Evolutionary conservation across 2,888 invertebrate genomes (phyloP), one percentile per base, ranked within the genome.

Genomic region (Sericinus montela): DNA sequence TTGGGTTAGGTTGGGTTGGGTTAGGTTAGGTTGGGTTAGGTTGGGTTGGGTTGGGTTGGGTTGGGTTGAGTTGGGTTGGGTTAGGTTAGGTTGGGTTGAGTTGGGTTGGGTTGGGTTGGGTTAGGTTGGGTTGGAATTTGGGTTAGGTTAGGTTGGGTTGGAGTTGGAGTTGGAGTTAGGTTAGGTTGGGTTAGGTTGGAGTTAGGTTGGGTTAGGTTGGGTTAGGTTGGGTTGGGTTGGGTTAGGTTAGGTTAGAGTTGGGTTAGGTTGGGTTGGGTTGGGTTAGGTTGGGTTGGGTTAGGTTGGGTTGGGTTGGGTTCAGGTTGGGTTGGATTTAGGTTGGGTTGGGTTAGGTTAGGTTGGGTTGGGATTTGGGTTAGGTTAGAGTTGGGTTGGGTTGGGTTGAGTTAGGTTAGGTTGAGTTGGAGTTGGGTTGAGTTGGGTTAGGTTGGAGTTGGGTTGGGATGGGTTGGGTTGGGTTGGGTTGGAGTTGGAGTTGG

Each of bases 271-370:
- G 42, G 48, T 42, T 48, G 45, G 45, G 52, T 48, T 48, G 45
- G 48, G 52, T 48, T 52, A 48, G 48, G 52, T 45, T 52, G 45
- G 45, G 52, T 48, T 52, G 48, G 48, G 52, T 43, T 52, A 44
- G 46, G 40, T 41, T 45, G 39, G 44, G 47, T 43, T 45, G 44
- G 46, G 48, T 43, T 48, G 48, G 48, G 44, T 38, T 44, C 46
- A 48, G 47, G 48, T 52, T 52, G 46, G 44, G 51, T 49, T 32
- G n/a, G 32, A n/a, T 32, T 32, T 9, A 32, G 32, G 32, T 32
- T 32, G n/a, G 32, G 32, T 32, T 49, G 40, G 48, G 43, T 48
- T 51, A 51, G 51, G 51, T 51, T 51, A 42, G 51, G 42, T 51
- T 45, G 41, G 50, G 45, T 50, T 50, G 45, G 50, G 50, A 39